Conservation (phyloP, 2,113 vertebrate species). For the Alligator sinensis region DNA sequence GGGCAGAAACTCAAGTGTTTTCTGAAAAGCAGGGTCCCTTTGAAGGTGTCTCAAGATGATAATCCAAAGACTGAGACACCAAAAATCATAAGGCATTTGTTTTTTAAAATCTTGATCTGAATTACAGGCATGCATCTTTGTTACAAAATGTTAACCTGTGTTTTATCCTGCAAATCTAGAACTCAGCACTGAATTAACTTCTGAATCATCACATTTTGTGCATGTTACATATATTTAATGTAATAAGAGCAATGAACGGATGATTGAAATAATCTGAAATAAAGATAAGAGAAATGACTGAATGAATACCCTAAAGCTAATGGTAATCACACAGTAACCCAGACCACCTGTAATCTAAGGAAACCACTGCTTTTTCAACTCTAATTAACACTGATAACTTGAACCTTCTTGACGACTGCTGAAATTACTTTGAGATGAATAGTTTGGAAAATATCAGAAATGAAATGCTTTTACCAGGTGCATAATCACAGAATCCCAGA, state of each 20-base stretch:
- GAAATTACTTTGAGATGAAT: conserved; percentile 67
- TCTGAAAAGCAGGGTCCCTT: background rate
- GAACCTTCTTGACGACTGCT: conserved; percentile 59
- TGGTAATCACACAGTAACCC: conserved; percentile 68
- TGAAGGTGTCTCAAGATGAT: background rate
- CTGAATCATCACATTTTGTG: background rate
- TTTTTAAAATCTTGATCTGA: background rate
- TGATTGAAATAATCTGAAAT: conserved; percentile 27
- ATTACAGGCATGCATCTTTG: too few species aligned
- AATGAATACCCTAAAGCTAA: conserved; percentile 49
- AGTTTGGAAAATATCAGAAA: conserved; percentile 50
- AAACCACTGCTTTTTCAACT: conserved; percentile 64
- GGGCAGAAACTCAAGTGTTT: background rate
- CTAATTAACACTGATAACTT: conserved; percentile 70
- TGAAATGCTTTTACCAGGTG: conserved; percentile 8
- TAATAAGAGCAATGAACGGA: conserved; percentile 25
- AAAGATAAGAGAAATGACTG: conserved; percentile 63
- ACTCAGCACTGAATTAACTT: background rate
- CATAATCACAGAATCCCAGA: background rate
- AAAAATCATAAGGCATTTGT: background rate
- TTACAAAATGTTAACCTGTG: background rate
- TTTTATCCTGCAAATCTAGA: background rate
- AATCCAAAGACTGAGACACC: background rate
- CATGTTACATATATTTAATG: background rate
- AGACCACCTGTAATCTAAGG: conserved; percentile 62